Evolutionary conservation across 2,797 vertebrate species (phyloP).

Genomic region (Dromococcyx pavoninus): DNA sequence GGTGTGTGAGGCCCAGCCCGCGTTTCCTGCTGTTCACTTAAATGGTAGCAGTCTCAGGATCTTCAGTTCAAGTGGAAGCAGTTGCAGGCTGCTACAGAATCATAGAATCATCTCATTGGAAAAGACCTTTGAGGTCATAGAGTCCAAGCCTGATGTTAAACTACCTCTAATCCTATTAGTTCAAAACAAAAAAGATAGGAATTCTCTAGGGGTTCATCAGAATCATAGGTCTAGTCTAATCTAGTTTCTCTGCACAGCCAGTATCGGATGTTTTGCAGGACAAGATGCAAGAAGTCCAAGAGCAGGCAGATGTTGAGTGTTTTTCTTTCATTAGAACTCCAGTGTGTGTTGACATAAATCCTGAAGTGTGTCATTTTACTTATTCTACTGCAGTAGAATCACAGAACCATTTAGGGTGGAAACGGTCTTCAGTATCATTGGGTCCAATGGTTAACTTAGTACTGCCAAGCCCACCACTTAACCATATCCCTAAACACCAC

Average conservation of each 20-base stretch:
- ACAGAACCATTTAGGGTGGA: not conserved
- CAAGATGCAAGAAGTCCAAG: not conserved
- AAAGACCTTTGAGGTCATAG: too few relatives aligned
- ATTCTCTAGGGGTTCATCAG: not conserved
- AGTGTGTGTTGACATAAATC: not conserved
- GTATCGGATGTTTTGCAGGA: not conserved
- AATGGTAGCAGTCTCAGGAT: not conserved
- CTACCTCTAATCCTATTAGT: not conserved
- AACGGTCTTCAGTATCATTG: not conserved
- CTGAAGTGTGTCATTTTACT: not conserved
- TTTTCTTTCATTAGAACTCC: not conserved
- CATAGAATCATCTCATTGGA: too few relatives aligned
- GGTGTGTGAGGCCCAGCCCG: not conserved
- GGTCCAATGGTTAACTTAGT: accelerated
- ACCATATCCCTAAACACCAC: not conserved
- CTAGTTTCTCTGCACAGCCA: accelerated
- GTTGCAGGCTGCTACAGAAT: not conserved
- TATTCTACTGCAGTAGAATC: not conserved
- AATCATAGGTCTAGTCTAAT: not conserved
- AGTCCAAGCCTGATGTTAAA: not conserved
- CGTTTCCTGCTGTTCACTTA: not conserved
- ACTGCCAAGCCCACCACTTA: not conserved
- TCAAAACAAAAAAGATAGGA: not conserved
- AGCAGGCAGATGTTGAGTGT: not conserved
- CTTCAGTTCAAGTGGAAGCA: not conserved